Evolutionary conservation across 2,888 invertebrate genomes (phyloP), one percentile per base, ranked within the genome.

Genomic region (Eupithecia insigniata): DNA sequence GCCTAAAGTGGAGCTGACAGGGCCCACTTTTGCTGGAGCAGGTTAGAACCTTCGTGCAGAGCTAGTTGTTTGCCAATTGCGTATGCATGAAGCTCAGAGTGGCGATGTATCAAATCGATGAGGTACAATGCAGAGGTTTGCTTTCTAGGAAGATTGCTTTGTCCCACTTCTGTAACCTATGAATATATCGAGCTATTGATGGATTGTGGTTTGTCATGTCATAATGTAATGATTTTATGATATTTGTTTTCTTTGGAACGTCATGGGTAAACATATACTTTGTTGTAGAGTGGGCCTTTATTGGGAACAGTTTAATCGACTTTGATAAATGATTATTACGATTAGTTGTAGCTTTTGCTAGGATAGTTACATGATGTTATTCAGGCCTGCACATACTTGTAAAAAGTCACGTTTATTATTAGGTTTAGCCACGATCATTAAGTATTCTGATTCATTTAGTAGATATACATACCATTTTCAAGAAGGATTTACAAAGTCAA

Each of bases 41-140:
- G 78, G 76, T 71, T 74, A 76, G 78, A 78, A 76, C 80, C 82
- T 82, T 82, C 83, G 80, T 84, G 79, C 73, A 77, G 73, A 80
- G 81, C 79, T 80, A 80, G 80, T 84, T 84, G 84, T 85, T 85
- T 84, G 83, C 82, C 83, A 80, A 87, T 87, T 86, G 84, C 83
- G 87, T 87, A 88, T 88, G 87, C 87, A 87, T 87, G 88, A 85
- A 85, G 80, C 82, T 84, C 76, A 71, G 78, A 81, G 79, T 74
- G 78, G 74, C 78, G 80, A 83, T 85, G 80, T 85, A 84, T 85
- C 82, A 82, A 85, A 83, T 82, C 84, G 82, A 83, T 82, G 83
- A 79, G 75, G 73, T 80, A 74, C 76, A 76, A 79, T 79, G 79
- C 64, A 36, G 64, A 22, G 30, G 22, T 83, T 81, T 82, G 79